phyloP scores from a whole-genome alignment of 2,113 vertebrate species.

The Pelusios castaneus region DNA sequence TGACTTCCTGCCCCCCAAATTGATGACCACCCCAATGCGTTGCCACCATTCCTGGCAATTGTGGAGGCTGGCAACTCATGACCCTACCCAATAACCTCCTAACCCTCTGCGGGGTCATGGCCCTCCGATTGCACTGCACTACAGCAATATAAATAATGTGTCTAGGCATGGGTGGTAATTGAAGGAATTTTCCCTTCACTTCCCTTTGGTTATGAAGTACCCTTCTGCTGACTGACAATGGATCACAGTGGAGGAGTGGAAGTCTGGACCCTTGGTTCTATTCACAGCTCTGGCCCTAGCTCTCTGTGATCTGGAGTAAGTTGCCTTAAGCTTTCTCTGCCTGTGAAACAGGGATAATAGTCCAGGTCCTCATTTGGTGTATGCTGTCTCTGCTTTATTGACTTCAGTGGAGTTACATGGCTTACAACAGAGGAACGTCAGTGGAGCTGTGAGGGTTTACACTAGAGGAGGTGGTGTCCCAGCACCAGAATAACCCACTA shows the following conservation, averaged over 20 bases:
- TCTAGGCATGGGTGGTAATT: neutral
- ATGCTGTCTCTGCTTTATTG: neutral
- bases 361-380: neutral
- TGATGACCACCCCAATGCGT: too few species aligned
- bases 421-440: neutral
- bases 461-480: neutral
- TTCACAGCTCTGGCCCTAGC: rapidly evolving
- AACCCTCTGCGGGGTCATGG: too few species aligned
- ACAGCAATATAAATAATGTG: neutral
- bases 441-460: neutral
- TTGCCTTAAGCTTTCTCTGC: neutral
- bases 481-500: neutral
- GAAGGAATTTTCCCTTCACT: neutral
- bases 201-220: neutral
- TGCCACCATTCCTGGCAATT: too few species aligned
- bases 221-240: rapidly evolving
- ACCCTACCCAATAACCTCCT: too few species aligned
- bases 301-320: neutral
- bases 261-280: neutral
- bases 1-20: too few species aligned
- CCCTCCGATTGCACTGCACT: neutral
- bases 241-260: neutral
- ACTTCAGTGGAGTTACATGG: neutral
- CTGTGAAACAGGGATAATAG: neutral
- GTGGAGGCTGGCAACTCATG: too few species aligned